Conservation (phyloP, 2,888 invertebrate genomes). For the Leptinotarsa tumamoca region DNA sequence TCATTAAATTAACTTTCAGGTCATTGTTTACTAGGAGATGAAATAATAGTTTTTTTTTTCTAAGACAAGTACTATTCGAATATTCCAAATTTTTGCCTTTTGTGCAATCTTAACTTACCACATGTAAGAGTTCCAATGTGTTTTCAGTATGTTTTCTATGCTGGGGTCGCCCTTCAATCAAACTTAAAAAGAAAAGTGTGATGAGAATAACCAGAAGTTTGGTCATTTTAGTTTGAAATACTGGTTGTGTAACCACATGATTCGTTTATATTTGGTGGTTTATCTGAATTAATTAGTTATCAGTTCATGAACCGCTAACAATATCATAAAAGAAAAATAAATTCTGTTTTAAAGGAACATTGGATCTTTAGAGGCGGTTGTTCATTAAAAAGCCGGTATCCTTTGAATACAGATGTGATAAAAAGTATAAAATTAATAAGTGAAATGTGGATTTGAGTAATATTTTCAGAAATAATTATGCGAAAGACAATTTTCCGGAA, state of each 20-base stretch:
- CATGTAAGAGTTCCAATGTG: conserved; percentile 52
- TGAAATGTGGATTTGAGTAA: background rate
- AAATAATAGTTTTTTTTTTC: too few relatives aligned
- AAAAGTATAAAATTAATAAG: background rate
- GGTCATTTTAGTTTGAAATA: conserved; percentile 35
- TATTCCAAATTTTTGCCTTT: too few relatives aligned
- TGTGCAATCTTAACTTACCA: conserved; percentile 45
- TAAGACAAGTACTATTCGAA: too few relatives aligned
- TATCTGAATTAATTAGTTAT: conserved; percentile 8
- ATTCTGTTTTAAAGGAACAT: background rate
- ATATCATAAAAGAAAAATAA: background rate
- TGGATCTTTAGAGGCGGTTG: background rate
- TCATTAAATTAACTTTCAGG: too few relatives aligned
- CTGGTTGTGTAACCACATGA: conserved; percentile 22
- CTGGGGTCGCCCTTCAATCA: conserved; percentile 12
- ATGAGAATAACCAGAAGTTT: conserved; percentile 26
- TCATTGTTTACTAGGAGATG: too few relatives aligned
- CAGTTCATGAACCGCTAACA: conserved; percentile 6
- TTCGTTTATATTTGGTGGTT: conserved; percentile 1
- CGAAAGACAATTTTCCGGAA: too few relatives aligned
- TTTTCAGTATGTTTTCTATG: conserved; percentile 29
- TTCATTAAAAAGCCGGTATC: background rate
- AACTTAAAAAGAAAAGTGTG: background rate
- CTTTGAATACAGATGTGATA: background rate
- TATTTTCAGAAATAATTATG: background rate